Base-by-base conservation (phyloP, 2,888 invertebrate species). In the Neelides folsomi region DNA sequence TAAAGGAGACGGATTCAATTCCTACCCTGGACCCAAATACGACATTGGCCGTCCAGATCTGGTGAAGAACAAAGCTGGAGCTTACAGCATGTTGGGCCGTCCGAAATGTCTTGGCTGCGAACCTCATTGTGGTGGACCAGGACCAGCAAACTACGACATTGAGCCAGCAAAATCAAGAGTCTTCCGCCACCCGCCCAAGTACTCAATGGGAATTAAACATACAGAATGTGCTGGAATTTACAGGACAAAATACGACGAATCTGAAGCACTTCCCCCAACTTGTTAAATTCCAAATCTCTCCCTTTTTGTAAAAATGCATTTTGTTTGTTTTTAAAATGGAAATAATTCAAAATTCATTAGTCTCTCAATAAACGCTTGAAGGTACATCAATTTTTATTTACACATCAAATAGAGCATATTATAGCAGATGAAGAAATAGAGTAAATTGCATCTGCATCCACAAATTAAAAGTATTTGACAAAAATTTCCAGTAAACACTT, bases 151-250 rank as follows among this genome's bases (percentile, higher is more conserved):
- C 4, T 62, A 62, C 40, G 49, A 61, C 39, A 47, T 63, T n/a
- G 39, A 41, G 4, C 43, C n/a, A 20, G 48, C 57, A 1, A 44
- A 53, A n/a, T 19, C 10, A 1, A 45, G 20, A 5, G 47, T 52
- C 13, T 58, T 57, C 44, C 51, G 57, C 2, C 38, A 49, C 16
- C 52, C 62, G 68, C 82, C 82, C 5, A 77, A 79, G 68, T 82
- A 73, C 68, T 77, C 78, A 45, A 76, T 82, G 68, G 77, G 78
- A 43, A 68, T 69, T 13, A 71, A 73, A 34, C 63, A 63, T 39
- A 53, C 60, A 4, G 54, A 57, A 43, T 62, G 56, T 49, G 53
- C 60, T 15, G 61, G 61, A 7, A 58, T 48, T 13, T 49, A 54
- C n/a, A 40, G 57, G 47, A 63, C 63, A 3, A 53, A 54, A 5